phyloP scores from a whole-genome alignment of 2,888 invertebrate genomes.

The Petrophora chlorosata region DNA sequence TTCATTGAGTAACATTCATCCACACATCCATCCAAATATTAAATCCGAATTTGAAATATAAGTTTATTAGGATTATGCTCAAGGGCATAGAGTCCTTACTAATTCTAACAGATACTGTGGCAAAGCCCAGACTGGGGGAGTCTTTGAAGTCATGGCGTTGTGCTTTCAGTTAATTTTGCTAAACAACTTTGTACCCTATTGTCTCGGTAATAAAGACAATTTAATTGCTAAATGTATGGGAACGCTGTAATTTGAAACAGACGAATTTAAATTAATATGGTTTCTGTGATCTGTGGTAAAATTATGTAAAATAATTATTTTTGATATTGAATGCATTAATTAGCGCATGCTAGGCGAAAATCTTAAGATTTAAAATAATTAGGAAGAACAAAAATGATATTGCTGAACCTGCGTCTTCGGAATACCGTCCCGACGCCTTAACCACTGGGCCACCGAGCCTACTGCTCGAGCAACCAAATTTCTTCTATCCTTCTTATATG shows the following conservation, averaged over 20 bases:
- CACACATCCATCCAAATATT: too few relatives aligned
- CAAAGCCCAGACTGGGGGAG: constrained; percentile 32
- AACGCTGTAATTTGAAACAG: constrained; percentile 20
- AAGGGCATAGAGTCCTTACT: constrained; percentile 7
- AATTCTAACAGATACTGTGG: constrained; percentile 1
- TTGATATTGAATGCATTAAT: too few relatives aligned
- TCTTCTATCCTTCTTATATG: too few relatives aligned
- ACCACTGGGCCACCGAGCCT: too few relatives aligned
- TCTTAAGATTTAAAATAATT: too few relatives aligned
- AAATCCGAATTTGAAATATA: too few relatives aligned
- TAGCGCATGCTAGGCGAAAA: too few relatives aligned
- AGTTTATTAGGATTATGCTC: not conserved
- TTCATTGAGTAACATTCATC: too few relatives aligned
- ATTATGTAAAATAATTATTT: not conserved
- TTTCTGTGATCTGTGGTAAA: constrained; percentile 6
- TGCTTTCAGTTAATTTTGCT: constrained; percentile 26
- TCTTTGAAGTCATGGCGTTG: constrained; percentile 33
- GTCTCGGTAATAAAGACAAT: constrained; percentile 22
- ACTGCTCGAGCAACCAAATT: too few relatives aligned
- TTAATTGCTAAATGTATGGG: constrained; percentile 16
- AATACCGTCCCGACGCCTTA: too few relatives aligned
- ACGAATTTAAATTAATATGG: constrained; percentile 15
- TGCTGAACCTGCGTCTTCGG: too few relatives aligned
- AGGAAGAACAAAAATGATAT: too few relatives aligned
- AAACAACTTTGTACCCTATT: constrained; percentile 30